Conservation (phyloP, 2,888 invertebrate species). For the Drosophila vallismaia region DNA sequence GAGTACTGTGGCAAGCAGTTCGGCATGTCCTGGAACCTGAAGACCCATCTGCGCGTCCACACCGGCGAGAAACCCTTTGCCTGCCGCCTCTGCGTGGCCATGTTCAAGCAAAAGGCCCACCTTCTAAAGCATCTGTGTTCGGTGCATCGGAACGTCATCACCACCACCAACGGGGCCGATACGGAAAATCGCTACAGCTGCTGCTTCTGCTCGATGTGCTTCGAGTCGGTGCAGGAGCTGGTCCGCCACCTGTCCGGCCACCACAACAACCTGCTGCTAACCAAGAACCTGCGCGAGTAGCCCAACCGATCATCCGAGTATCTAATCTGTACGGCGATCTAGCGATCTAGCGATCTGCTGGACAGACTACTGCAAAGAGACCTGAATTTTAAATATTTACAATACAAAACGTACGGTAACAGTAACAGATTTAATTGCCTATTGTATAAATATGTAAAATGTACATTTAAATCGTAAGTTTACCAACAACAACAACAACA, state of each 20-base stretch:
- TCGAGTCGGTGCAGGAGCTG: conserved; percentile 93
- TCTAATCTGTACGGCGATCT: conserved; percentile 12
- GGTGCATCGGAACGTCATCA: conserved; percentile 94
- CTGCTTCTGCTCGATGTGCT: conserved; percentile 94
- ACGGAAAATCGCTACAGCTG: conserved; percentile 92
- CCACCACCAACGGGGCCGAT: conserved; percentile 87
- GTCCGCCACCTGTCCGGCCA: conserved; percentile 94
- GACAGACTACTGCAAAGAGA: conserved; percentile 74
- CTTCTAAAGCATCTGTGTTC: conserved; percentile 94
- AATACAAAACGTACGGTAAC: conserved; percentile 56
- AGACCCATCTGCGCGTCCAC: conserved; percentile 94
- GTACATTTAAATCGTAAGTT: conserved; percentile 67
- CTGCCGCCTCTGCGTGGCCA: conserved; percentile 94
- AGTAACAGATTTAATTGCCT: conserved; percentile 52
- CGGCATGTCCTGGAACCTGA: conserved; percentile 96
- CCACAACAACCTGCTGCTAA: conserved; percentile 93
- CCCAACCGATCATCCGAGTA: conserved; percentile 21
- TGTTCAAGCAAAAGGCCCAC: conserved; percentile 96
- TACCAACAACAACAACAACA: conserved; percentile 32
- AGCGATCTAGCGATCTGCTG: conserved; percentile 18
- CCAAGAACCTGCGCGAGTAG: conserved; percentile 93
- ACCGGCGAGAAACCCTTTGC: conserved; percentile 96
- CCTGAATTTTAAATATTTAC: conserved; percentile 71
- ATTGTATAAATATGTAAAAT: conserved; percentile 73
- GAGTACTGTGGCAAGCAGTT: conserved; percentile 96